These are phyloP conservation scores for Syrrhaptes paradoxus DNA, from an alignment of 2,113 vertebrate genomes.

Conservation along the genomic window DNA sequence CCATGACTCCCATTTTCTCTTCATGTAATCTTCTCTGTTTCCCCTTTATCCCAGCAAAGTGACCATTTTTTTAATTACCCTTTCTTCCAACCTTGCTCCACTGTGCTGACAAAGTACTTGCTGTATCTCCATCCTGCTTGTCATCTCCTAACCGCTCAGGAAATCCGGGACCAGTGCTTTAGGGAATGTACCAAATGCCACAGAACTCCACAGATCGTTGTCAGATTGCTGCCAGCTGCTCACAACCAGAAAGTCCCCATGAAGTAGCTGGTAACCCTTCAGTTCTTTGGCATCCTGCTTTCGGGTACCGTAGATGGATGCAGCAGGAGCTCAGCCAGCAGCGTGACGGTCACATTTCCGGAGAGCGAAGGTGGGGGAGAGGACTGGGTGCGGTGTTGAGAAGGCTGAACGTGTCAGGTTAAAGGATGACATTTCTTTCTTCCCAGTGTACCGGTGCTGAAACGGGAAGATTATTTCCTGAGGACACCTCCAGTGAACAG, in stretches of 20 bases:
- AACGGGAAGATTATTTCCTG: slow-evolving; percentile 14
- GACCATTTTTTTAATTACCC: not conserved
- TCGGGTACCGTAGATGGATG: not conserved
- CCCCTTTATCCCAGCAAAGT: not conserved
- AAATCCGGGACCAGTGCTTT: not conserved
- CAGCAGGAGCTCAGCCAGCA: not conserved
- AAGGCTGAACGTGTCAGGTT: not conserved
- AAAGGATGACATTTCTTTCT: not conserved
- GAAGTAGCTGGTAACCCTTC: not conserved
- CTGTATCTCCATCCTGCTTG: not conserved
- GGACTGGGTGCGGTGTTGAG: not conserved
- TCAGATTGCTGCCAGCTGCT: not conserved
- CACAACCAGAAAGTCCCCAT: not conserved
- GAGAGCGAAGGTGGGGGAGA: not conserved
- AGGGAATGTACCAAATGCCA: not conserved
- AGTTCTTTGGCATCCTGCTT: not conserved
- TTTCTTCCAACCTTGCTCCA: not conserved
- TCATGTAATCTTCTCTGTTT: not conserved
- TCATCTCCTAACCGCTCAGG: not conserved
- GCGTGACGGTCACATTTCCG: not conserved
- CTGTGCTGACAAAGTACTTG: not conserved
- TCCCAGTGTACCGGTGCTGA: slow-evolving; percentile 48
- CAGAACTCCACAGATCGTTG: not conserved
- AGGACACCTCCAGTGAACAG: slow-evolving; percentile 19
- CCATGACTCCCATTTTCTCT: not conserved